These are phyloP conservation scores for Leptinotarsa lineolata DNA, from an alignment of 1,140 invertebrate species.

Conservation along the genomic window DNA sequence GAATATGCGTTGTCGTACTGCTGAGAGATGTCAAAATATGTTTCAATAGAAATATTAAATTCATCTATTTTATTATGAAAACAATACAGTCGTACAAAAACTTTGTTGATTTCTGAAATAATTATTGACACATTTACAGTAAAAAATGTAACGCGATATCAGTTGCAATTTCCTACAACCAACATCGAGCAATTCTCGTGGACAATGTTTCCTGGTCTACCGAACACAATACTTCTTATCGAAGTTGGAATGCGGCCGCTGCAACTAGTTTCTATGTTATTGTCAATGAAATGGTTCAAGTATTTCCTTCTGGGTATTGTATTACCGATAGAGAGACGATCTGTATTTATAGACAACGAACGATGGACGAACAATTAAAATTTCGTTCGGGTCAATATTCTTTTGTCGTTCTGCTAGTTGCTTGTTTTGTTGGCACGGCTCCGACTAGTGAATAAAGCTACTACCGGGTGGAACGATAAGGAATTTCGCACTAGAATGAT, in stretches of 20 bases:
- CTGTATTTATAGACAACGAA: constrained; percentile 13
- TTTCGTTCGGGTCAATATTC: constrained; percentile 6
- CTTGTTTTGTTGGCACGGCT: background rate
- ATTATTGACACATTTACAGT: too few species aligned
- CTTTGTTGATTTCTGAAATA: too few species aligned
- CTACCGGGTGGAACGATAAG: background rate
- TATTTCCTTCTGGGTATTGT: constrained; percentile 24
- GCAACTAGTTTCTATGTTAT: constrained; percentile 9
- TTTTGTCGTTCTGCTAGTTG: background rate
- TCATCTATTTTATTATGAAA: too few species aligned
- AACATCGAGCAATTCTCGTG: too few species aligned
- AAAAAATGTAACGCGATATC: too few species aligned
- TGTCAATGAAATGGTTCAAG: constrained; percentile 17
- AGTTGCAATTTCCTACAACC: too few species aligned
- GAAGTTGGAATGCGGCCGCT: constrained; percentile 15
- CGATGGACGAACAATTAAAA: constrained; percentile 12
- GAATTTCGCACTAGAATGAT: background rate
- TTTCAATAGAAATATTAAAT: too few species aligned
- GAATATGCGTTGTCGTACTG: too few species aligned
- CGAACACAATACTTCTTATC: constrained; percentile 4
- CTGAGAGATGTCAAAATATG: too few species aligned
- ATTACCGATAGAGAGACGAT: constrained; percentile 6
- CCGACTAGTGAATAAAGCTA: background rate
- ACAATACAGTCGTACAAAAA: too few species aligned
- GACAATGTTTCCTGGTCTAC: too few species aligned